phyloP scores from a whole-genome alignment of 2,113 vertebrate genomes.

The Rhynchopsitta pachyrhyncha region DNA sequence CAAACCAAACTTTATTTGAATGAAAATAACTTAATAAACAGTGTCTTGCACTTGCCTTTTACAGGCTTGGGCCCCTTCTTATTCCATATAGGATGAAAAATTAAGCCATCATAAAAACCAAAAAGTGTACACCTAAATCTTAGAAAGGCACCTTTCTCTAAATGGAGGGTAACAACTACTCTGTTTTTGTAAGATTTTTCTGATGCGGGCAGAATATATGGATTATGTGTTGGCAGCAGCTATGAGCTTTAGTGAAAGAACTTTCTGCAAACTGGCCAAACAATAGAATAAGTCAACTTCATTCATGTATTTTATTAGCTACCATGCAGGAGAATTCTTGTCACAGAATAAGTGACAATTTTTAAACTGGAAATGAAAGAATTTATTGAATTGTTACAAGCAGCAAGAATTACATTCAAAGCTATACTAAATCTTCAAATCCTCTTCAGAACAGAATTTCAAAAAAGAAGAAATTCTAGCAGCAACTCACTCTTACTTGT shows the following conservation, averaged over 20 bases:
- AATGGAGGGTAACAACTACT: background rate
- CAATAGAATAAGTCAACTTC: fast-evolving
- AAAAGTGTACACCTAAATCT: background rate
- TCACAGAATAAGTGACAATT: background rate
- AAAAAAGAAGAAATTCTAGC: background rate
- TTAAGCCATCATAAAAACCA: background rate
- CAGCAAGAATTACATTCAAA: background rate
- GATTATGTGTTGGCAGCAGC: background rate
- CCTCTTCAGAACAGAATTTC: background rate
- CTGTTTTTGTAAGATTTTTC: background rate
- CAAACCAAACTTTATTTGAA: background rate
- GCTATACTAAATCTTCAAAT: background rate
- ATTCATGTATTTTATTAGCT: background rate
- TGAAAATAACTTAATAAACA: background rate
- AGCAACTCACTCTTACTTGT: background rate
- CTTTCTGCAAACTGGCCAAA: background rate
- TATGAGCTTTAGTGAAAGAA: background rate
- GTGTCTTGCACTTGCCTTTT: background rate
- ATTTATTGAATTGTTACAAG: background rate
- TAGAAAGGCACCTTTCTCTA: background rate
- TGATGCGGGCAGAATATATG: background rate
- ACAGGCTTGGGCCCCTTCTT: background rate
- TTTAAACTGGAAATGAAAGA: background rate
- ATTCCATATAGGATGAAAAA: background rate
- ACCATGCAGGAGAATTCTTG: background rate